Base-by-base conservation (phyloP, 2,113 vertebrate species). In the Rattus rattus region DNA sequence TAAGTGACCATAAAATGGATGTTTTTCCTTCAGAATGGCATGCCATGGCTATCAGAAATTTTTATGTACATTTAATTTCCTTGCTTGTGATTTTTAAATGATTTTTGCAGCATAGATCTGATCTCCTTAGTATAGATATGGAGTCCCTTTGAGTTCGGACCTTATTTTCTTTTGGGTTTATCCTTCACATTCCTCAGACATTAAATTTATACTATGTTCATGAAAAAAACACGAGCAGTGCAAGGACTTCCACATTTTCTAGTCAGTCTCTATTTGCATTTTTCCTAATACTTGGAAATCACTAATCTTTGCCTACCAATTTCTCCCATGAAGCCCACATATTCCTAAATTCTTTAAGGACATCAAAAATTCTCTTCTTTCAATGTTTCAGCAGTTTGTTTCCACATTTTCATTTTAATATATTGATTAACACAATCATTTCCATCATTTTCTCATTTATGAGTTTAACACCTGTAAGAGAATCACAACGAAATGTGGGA, bases 201-300 rank as follows among this genome's bases (percentile, higher is more conserved):
- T 7, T 2, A 39, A 59, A 54, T 52, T 79, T 61, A 54, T 36
- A 70, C 56, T 11, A 30, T 52, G 24, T 10, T 73, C 19, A 24
- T 20, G 20, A 92, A 88, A n/a, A 80, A 90, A 86, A 56, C 7
- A 47, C 22, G 19, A 9, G 12, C 7, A 49, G 20, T 54, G 6
- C 19, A 0, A 26, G 3, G 2, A 0, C 22, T 39, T 26, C 24
- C 1, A 63, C 1, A 0, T n/a, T 76, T 73, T 20, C 30, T 0
- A 63, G 7, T 73, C n/a, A 77, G 4, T n/a, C 47, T 95, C 19
- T 65, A 7, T n/a, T 70, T n/a, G 19, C 4, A 0, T 39, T 49
- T 36, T 59, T 95, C 89, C 88, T 93, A 43, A 86, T 52, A 63
- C 22, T 67, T 89, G 11, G 26, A 89, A 84, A 75, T 8, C 5